A percentile compares a stretch with the other conserved stretches of the same genome.
Evolutionary conservation across 1,140 invertebrate species (phyloP).

Genomic region (Drosophila orena): DNA sequence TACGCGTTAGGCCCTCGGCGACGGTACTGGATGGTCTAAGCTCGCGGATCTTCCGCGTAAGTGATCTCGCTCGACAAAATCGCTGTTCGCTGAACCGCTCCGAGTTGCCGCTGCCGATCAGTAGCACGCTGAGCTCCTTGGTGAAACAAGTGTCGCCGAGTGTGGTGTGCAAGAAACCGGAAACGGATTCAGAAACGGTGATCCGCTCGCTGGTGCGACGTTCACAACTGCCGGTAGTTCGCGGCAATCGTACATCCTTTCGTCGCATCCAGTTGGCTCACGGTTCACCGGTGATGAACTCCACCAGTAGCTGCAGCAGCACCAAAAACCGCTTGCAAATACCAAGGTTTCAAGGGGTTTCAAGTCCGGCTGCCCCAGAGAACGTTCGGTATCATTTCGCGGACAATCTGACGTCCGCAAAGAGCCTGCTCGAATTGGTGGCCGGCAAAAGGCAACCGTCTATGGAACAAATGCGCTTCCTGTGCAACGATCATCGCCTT

Average conservation of each 20-base stretch:
- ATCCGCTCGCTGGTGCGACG: conserved; percentile 2
- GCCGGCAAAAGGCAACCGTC: not conserved
- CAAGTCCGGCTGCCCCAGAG: not conserved
- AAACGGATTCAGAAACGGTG: not conserved
- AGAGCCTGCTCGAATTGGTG: not conserved
- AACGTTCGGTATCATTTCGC: not conserved
- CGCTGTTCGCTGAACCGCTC: not conserved
- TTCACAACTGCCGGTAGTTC: not conserved
- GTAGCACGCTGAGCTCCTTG: not conserved
- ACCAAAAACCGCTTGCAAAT: not conserved
- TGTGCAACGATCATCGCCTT: conserved; percentile 38
- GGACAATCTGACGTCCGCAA: not conserved
- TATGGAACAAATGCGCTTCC: conserved; percentile 10
- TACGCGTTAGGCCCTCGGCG: not conserved
- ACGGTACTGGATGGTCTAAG: not conserved
- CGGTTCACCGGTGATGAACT: not conserved
- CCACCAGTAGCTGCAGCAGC: not conserved
- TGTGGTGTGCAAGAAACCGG: not conserved
- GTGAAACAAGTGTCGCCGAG: not conserved
- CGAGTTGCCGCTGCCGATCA: not conserved
- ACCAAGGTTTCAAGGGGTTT: too few relatives aligned
- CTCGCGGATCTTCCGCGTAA: not conserved
- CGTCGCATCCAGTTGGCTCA: conserved; percentile 39
- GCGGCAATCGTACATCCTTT: conserved; percentile 20
- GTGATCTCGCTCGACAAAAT: not conserved